Base-by-base conservation (phyloP, 2,113 vertebrate genomes). In the Triplophysa siluroides region DNA sequence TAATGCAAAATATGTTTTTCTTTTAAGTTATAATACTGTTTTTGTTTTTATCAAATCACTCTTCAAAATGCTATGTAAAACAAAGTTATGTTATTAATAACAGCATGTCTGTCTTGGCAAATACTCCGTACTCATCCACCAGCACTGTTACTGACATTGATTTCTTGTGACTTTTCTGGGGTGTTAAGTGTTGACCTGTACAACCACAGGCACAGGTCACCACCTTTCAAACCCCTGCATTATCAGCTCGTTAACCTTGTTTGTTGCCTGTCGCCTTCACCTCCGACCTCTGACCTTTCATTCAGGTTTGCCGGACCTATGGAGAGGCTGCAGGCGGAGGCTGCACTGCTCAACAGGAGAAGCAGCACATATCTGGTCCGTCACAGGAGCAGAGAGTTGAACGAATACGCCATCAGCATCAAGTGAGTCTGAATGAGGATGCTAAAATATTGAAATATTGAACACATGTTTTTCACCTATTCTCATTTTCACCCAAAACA, bases 291-390 rank as follows among this genome's bases (percentile, higher is more conserved):
- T 80, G 78, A 16, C 21, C 7, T 69, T 29, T 64, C 41, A 1
- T 83, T 45, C 68, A 99, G 98, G 98, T 99, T 95, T 81, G 98
- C 97, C 3, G 97, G 97, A 78, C 93, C 94, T 56, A 98, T 99
- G 94, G 96, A 97, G 91, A 91, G 98, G 82, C 21, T 95, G 60
- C 96, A 99, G 86, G 98, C 98, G 1, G 98, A 98, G 84, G 93
- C 92, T 8, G 94, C 96, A 76, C 95, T 99, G 50, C 94, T 96
- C 81, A 96, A 97, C 89, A 92, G 95, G 86, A 92, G 94, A 80
- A 98, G 97, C 86, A 97, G 98, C 92, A 98, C 98, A 67, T 99
- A 97, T 88, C 89, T 99, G 88, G 96, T 98, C 82, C 93, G 98
- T 64, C 96, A 96, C 87, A 94, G 98, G 87, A 96, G 94, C 85